phyloP scores from a whole-genome alignment of 2,888 invertebrate species.

The Apocheima hispidaria region DNA sequence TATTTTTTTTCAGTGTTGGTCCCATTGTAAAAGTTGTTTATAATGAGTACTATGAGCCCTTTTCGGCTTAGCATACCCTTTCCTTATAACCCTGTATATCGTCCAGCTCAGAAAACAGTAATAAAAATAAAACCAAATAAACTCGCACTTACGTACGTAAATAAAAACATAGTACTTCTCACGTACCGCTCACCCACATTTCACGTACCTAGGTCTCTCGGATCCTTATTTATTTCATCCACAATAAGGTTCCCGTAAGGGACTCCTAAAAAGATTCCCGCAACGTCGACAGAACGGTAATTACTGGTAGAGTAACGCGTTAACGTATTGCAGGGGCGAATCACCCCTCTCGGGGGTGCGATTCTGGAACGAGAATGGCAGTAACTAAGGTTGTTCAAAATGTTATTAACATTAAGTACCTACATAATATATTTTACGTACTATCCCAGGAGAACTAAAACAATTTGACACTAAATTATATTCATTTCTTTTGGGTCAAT shows the following conservation, averaged over 20 bases:
- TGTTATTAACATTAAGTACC: no score
- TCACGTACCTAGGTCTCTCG: background rate
- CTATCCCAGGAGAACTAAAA: no score
- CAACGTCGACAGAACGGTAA: conserved; percentile 15
- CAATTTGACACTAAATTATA: no score
- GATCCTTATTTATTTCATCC: conserved; percentile 17
- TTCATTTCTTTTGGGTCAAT: no score
- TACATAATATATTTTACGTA: no score
- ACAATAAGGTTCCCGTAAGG: conserved; percentile 17
- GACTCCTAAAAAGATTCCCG: conserved; percentile 17
- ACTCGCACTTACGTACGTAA: background rate
- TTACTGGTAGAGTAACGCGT: conserved; percentile 24
- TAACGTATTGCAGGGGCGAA: conserved; percentile 24
- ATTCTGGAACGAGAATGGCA: background rate
- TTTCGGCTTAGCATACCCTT: no score
- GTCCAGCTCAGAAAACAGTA: background rate
- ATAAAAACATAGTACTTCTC: background rate
- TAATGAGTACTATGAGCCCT: no score
- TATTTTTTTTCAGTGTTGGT: no score
- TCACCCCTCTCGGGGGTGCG: conserved; percentile 9
- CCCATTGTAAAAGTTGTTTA: no score
- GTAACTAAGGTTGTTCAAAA: background rate
- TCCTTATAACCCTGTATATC: background rate
- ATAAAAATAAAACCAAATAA: background rate
- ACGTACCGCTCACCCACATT: background rate